These are phyloP conservation scores for Silvanus unidentatus DNA, from an alignment of 2,888 invertebrate genomes.

Conservation along the genomic window DNA sequence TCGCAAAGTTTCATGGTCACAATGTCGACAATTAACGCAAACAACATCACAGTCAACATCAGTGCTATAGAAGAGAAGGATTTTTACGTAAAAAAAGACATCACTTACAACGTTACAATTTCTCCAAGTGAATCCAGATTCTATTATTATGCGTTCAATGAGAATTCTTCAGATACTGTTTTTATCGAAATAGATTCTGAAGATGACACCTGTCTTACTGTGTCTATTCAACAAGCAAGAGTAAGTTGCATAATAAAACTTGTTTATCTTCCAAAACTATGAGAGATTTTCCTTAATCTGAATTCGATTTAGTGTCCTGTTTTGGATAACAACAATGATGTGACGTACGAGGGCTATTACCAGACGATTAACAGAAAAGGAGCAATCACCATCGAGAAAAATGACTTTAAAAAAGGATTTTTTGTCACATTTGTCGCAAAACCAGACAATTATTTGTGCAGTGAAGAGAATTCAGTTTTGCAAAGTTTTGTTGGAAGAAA, in stretches of 20 bases:
- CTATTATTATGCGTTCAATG: conserved; percentile 52
- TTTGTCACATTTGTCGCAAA: conserved; percentile 74
- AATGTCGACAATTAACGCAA: conserved; percentile 53
- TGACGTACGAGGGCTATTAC: conserved; percentile 67
- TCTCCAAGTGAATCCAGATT: conserved; percentile 55
- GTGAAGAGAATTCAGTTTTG: conserved; percentile 32
- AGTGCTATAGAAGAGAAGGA: conserved; percentile 54
- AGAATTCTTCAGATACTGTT: conserved; percentile 43
- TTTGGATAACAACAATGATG: conserved; percentile 71
- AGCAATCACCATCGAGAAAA: conserved; percentile 71
- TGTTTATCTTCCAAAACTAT: not conserved
- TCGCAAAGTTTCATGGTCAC: conserved; percentile 35
- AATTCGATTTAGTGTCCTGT: conserved; percentile 89
- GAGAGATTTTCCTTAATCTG: too few species aligned
- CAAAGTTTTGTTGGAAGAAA: conserved; percentile 28
- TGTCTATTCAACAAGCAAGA: conserved; percentile 72
- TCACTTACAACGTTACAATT: conserved; percentile 45
- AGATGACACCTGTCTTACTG: conserved; percentile 65
- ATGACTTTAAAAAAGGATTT: conserved; percentile 62
- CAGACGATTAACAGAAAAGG: conserved; percentile 73
- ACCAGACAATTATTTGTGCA: conserved; percentile 58
- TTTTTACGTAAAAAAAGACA: conserved; percentile 51
- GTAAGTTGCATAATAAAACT: conserved; percentile 46
- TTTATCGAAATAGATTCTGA: conserved; percentile 60
- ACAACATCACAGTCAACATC: conserved; percentile 55